phyloP scores from a whole-genome alignment of 2,888 invertebrate genomes.

The Gastrophysa polygoni region DNA sequence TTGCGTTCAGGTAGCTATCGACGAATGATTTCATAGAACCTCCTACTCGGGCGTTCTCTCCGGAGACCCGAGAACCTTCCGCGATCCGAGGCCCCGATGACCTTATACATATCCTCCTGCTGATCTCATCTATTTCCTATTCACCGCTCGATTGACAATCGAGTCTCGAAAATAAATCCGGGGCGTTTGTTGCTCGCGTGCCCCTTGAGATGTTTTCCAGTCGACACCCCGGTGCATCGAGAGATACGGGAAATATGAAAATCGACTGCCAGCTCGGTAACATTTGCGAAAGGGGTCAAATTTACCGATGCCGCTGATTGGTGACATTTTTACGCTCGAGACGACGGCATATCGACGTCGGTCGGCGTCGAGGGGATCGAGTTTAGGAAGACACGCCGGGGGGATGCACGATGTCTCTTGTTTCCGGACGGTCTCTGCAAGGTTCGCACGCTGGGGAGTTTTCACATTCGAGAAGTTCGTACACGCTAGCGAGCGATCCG shows the following conservation, averaged over 20 bases:
- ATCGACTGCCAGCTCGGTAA: neutral
- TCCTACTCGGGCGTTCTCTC: too few relatives aligned
- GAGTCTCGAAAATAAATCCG: constrained; percentile 12
- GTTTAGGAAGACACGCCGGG: too few relatives aligned
- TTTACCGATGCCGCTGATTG: constrained; percentile 1
- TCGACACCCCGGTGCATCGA: neutral
- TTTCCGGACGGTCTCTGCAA: too few relatives aligned
- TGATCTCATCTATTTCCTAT: constrained; percentile 16
- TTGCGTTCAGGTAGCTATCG: too few relatives aligned
- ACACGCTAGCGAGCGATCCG: too few relatives aligned
- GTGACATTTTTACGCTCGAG: constrained; percentile 13
- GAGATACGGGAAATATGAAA: neutral
- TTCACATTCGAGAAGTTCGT: too few relatives aligned
- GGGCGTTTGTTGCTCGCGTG: neutral
- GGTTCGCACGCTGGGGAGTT: too few relatives aligned
- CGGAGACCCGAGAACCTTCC: neutral
- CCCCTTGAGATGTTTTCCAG: neutral
- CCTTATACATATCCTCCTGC: neutral
- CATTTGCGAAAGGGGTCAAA: constrained; percentile 4
- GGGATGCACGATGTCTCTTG: too few relatives aligned
- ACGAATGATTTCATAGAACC: too few relatives aligned
- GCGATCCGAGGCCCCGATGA: neutral
- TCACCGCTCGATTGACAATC: constrained; percentile 10
- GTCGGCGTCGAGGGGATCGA: neutral
- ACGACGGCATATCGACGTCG: neutral